Percentiles rank a stretch among this genome's conserved stretches.
Evolutionary conservation across 2,888 invertebrate genomes (phyloP).

Genomic region (Gerris lacustris): DNA sequence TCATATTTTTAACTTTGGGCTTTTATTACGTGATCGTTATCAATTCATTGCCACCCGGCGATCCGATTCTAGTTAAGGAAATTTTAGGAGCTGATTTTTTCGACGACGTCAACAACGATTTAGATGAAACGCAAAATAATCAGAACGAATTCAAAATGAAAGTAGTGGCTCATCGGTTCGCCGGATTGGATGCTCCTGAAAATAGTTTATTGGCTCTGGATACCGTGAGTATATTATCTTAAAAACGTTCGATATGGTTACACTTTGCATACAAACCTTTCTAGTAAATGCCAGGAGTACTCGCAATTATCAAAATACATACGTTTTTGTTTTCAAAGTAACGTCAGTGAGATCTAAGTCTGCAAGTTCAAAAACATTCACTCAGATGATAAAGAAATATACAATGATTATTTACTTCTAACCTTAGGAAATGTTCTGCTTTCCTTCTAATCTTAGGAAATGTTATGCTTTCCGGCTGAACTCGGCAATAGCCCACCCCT

Average conservation of each 20-base stretch:
- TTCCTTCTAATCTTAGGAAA: no score
- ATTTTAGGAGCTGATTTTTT: slow-evolving; percentile 17
- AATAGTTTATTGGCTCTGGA: slow-evolving; percentile 62
- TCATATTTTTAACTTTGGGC: not conserved
- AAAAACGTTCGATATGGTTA: not conserved
- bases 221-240: slow-evolving; percentile 43
- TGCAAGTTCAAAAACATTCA: no score
- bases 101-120: slow-evolving; percentile 3
- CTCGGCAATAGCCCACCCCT: no score
- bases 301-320: slow-evolving; percentile 7
- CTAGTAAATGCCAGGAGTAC: not conserved
- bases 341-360: not conserved
- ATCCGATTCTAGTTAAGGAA: slow-evolving; percentile 12
- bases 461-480: no score
- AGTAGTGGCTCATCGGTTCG: slow-evolving; percentile 54
- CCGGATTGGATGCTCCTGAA: slow-evolving; percentile 64
- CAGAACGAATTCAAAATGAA: slow-evolving; percentile 10
- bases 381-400: no score
- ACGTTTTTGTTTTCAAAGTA: slow-evolving; percentile 14
- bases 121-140: slow-evolving; percentile 8
- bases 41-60: slow-evolving; percentile 14
- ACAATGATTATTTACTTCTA: no score
- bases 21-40: not conserved
- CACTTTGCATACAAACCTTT: not conserved
- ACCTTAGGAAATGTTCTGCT: no score